Conservation (phyloP, 2,888 invertebrate species). For the Pyrrhosoma nymphula region DNA sequence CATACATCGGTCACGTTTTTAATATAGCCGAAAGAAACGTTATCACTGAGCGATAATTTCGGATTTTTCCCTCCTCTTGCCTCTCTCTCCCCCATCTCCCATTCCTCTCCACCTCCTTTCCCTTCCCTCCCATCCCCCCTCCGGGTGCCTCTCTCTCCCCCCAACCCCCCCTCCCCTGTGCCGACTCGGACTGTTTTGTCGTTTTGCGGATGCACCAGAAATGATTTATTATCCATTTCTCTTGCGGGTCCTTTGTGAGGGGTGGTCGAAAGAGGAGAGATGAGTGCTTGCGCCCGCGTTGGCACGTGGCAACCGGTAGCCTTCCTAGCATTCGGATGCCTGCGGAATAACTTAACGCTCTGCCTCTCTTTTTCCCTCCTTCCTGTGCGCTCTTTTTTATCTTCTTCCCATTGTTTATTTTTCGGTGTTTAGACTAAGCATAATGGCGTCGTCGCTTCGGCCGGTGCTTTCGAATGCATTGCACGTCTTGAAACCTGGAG, state of each 20-base stretch:
- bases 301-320: neutral
- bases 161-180: neutral
- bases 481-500: neutral
- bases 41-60: constrained; percentile 53
- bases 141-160: neutral
- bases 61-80: too few relatives aligned
- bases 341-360: neutral
- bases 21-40: constrained; percentile 53
- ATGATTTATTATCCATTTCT: constrained; percentile 43
- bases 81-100: neutral
- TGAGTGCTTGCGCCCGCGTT: neutral
- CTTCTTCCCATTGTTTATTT: neutral
- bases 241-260: neutral
- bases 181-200: constrained; percentile 35
- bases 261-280: neutral
- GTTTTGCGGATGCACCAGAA: constrained; percentile 51
- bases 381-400: neutral
- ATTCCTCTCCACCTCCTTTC: neutral
- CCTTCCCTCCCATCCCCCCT: neutral
- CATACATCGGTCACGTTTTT: constrained; percentile 61
- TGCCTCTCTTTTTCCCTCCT: neutral
- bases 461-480: neutral
- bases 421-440: neutral
- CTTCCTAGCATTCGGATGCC: neutral
- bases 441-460: neutral